phyloP scores from a whole-genome alignment of 2,113 vertebrate genomes.

The Aythya baeri region DNA sequence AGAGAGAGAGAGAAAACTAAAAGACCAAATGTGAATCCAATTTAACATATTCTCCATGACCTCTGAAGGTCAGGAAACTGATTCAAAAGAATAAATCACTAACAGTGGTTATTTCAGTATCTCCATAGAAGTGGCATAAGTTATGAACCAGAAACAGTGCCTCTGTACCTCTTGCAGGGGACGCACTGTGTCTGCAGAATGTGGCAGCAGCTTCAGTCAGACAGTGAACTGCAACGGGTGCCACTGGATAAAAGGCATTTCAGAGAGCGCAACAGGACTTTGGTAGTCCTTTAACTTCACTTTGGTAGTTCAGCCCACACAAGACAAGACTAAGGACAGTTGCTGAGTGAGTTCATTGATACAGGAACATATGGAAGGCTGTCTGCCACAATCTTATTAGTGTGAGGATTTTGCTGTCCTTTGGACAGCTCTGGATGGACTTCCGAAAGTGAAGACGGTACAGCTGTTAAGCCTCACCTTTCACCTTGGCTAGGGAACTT shows the following conservation, averaged over 20 bases:
- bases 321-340: background rate
- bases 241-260: background rate
- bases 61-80: background rate
- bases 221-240: background rate
- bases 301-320: background rate
- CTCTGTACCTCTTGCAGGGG: background rate
- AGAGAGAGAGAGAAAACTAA: background rate
- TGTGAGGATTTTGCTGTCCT: conserved; percentile 11
- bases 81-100: background rate
- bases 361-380: conserved; percentile 45
- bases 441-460: conserved; percentile 50
- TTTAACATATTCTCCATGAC: background rate
- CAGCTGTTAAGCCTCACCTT: conserved; percentile 63
- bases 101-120: background rate
- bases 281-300: background rate
- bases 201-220: background rate
- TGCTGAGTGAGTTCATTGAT: conserved; percentile 37
- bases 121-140: background rate
- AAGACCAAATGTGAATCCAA: background rate
- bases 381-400: conserved; percentile 34
- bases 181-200: background rate
- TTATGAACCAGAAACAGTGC: background rate
- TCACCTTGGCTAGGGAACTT: conserved; percentile 65
- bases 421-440: conserved; percentile 51
- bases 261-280: conserved; percentile 12